phyloP scores from a whole-genome alignment of 2,888 invertebrate genomes.

The Pinctada fucata region DNA sequence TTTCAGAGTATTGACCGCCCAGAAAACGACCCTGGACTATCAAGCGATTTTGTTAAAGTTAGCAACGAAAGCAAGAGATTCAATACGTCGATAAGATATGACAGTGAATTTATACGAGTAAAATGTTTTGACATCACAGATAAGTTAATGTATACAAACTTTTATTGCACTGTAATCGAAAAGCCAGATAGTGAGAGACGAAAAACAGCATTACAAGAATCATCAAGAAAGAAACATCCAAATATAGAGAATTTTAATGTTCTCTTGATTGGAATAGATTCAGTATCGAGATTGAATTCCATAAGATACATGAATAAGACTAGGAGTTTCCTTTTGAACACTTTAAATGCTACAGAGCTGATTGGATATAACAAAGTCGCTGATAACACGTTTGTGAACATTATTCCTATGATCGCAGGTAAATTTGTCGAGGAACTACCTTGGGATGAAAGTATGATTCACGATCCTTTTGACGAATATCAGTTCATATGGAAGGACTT shows the following conservation, averaged over 20 bases:
- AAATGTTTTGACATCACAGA: slow-evolving; percentile 58
- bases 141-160: slow-evolving; percentile 60
- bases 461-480: slow-evolving; percentile 74
- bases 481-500: slow-evolving; percentile 91
- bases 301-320: slow-evolving; percentile 88
- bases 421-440: slow-evolving; percentile 43
- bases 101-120: slow-evolving; percentile 63
- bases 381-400: slow-evolving; percentile 91
- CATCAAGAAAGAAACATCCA: not conserved
- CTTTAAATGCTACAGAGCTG: slow-evolving; percentile 85
- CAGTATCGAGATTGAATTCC: slow-evolving; percentile 90
- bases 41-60: slow-evolving; percentile 4
- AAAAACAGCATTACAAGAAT: slow-evolving; percentile 65
- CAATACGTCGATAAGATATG: slow-evolving; percentile 18
- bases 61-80: slow-evolving; percentile 19
- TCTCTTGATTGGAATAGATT: slow-evolving; percentile 88
- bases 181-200: slow-evolving; percentile 91
- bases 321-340: slow-evolving; percentile 80
- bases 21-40: slow-evolving; percentile 1
- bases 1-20: slow-evolving; percentile 60
- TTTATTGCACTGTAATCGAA: slow-evolving; percentile 85
- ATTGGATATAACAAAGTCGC: slow-evolving; percentile 94
- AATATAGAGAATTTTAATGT: slow-evolving; percentile 80
- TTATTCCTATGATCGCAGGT: slow-evolving; percentile 84
- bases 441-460: slow-evolving; percentile 28